A percentile compares a stretch with the other conserved stretches of the same genome.
These are phyloP conservation scores for Lamellibrachia satsuma DNA, from an alignment of 2,888 invertebrate genomes.

Conservation along the genomic window DNA sequence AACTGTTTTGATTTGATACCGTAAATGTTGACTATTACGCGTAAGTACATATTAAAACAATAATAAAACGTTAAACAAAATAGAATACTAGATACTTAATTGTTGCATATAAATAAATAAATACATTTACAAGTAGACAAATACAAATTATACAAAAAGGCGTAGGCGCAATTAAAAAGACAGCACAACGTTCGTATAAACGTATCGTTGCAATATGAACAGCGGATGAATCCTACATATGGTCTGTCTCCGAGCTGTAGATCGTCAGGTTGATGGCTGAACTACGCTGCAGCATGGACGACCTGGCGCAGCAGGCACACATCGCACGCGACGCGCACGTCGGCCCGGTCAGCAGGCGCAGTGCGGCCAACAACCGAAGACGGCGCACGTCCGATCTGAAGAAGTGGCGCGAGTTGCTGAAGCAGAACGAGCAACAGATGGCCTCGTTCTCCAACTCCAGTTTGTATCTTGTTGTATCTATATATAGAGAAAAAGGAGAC, in stretches of 20 bases:
- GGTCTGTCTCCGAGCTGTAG: not conserved
- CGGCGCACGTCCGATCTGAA: constrained; percentile 12
- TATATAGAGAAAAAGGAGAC: not conserved
- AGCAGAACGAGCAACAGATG: not conserved
- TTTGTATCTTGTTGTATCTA: not conserved
- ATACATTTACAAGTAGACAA: too few relatives aligned
- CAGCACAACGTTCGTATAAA: too few relatives aligned
- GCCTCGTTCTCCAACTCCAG: not conserved
- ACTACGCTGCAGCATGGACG: not conserved
- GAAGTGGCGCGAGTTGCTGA: not conserved
- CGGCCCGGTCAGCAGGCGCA: not conserved
- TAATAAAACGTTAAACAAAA: too few relatives aligned
- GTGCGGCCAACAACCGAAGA: not conserved
- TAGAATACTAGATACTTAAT: too few relatives aligned
- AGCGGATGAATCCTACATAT: too few relatives aligned
- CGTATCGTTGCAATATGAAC: too few relatives aligned
- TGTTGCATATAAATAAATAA: too few relatives aligned
- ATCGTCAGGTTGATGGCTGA: not conserved
- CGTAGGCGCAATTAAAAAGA: too few relatives aligned
- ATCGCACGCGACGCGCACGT: not conserved
- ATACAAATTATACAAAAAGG: too few relatives aligned
- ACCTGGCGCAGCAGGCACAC: not conserved
- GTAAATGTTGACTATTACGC: too few relatives aligned
- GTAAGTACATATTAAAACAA: too few relatives aligned
- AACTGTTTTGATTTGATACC: too few relatives aligned